These are phyloP conservation scores for Ptilodon capucinus DNA, from an alignment of 2,888 invertebrate genomes.

Conservation along the genomic window DNA sequence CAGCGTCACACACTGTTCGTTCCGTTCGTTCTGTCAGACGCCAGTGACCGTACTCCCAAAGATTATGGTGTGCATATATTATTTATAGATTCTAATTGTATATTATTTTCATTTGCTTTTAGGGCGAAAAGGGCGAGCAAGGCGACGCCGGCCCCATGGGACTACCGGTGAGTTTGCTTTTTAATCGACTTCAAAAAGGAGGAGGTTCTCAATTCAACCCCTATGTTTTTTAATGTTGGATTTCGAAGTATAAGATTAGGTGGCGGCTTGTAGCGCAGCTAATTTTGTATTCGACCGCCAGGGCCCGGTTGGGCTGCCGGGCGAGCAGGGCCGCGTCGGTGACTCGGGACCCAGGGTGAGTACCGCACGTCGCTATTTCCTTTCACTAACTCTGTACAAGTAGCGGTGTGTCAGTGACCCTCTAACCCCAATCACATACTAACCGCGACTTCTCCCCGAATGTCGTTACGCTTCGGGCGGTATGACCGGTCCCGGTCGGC, in stretches of 20 bases:
- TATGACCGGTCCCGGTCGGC: neutral
- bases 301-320: constrained; percentile 92
- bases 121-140: constrained; percentile 92
- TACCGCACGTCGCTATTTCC: constrained; percentile 23
- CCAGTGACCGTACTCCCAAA: too few species aligned
- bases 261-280: neutral
- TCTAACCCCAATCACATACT: neutral
- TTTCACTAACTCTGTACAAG: neutral
- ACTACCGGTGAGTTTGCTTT: constrained; percentile 91
- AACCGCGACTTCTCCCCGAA: neutral
- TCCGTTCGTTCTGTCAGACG: too few species aligned
- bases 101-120: constrained; percentile 32
- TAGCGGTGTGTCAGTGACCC: neutral
- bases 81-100: neutral
- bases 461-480: neutral
- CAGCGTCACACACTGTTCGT: too few species aligned
- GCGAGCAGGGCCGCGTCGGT: constrained; percentile 89
- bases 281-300: constrained; percentile 41
- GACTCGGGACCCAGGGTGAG: constrained; percentile 91
- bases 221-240: too few species aligned
- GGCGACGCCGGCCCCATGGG: constrained; percentile 98
- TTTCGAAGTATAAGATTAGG: neutral
- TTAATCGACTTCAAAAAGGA: too few species aligned
- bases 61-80: too few species aligned
- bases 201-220: too few species aligned